A percentile compares a stretch with the other conserved stretches of the same genome.
Conservation (phyloP, 2,888 invertebrate species). For the Sabellastarte sp. region DNA sequence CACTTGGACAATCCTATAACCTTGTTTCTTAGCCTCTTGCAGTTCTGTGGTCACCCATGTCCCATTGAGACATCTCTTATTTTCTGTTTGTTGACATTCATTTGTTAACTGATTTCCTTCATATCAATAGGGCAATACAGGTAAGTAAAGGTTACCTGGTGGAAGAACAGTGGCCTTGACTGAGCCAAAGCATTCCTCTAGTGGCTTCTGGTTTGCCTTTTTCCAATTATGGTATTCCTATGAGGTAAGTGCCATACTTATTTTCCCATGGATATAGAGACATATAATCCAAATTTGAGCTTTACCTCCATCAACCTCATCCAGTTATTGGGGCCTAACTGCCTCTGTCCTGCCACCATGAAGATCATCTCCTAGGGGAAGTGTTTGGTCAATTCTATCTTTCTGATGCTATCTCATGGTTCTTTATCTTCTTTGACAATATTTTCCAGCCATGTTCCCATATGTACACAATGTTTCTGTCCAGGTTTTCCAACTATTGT, state of each 20-base stretch:
- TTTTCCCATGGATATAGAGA: not conserved
- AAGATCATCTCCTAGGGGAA: not conserved
- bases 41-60: not conserved
- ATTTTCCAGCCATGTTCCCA: not conserved
- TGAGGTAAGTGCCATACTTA: not conserved
- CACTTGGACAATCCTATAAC: not conserved
- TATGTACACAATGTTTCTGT: not conserved
- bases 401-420: not conserved
- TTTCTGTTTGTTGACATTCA: not conserved
- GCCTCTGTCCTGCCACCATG: not conserved
- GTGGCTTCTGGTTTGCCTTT: no score
- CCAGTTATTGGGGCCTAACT: not conserved
- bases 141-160: not conserved
- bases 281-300: not conserved
- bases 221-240: not conserved
- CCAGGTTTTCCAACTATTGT: not conserved
- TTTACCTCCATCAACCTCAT: not conserved
- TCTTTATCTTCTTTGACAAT: not conserved
- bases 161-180: not conserved
- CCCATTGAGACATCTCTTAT: not conserved
- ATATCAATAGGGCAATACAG: not conserved
- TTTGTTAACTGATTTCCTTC: not conserved
- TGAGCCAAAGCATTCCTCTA: no score
- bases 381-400: not conserved
- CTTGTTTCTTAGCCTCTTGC: not conserved